Percentiles rank a stretch among this genome's conserved stretches.
These are phyloP conservation scores for Eira barbara DNA, from an alignment of 2,113 vertebrate genomes.

Conservation along the genomic window DNA sequence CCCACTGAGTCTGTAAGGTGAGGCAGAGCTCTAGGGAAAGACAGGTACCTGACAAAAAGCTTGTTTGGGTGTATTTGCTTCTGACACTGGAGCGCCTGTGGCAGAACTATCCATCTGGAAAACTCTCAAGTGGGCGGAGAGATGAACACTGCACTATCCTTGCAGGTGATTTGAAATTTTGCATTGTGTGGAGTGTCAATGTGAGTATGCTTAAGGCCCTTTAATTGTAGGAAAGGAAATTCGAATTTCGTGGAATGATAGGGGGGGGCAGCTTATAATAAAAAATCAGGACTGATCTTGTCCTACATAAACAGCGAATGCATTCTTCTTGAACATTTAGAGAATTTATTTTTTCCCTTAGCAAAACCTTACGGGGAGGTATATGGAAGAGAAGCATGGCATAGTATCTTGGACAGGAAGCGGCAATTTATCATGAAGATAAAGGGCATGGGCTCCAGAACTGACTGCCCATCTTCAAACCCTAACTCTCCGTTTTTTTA, in stretches of 20 bases:
- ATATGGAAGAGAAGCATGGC: neutral
- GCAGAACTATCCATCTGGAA: conserved; percentile 35
- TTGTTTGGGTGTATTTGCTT: conserved; percentile 40
- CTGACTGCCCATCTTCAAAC: neutral
- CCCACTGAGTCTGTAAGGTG: conserved; percentile 27
- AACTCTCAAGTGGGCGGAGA: neutral
- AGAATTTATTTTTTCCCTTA: neutral
- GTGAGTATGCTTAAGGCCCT: neutral
- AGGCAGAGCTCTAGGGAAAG: conserved; percentile 48
- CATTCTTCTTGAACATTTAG: neutral
- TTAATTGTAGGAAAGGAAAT: neutral
- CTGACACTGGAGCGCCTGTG: neutral
- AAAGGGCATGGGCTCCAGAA: neutral
- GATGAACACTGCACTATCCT: neutral
- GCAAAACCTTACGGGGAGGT: neutral
- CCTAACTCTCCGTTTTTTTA: neutral
- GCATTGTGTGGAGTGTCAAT: neutral
- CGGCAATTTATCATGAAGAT: neutral
- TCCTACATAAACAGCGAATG: neutral
- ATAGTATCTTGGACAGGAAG: neutral
- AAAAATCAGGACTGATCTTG: neutral
- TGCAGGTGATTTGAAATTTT: neutral
- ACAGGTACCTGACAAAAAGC: conserved; percentile 27
- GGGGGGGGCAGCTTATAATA: neutral
- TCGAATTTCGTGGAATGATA: neutral